Percentiles rank a stretch among this genome's conserved stretches.
phyloP scores from a whole-genome alignment of 1,140 invertebrate species.

The Rhizoglyphus robini region DNA sequence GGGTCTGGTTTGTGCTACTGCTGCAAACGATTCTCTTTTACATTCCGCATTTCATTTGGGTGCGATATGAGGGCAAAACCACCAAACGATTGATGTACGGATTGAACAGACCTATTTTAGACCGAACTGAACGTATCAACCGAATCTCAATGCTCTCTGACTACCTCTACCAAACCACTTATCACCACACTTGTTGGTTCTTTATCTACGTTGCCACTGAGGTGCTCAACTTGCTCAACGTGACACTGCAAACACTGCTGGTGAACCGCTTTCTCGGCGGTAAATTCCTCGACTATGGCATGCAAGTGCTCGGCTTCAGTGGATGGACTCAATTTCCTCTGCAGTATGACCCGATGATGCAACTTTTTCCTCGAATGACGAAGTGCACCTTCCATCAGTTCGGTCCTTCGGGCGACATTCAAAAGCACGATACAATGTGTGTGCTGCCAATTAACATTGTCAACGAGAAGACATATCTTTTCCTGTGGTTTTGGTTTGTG shows the following conservation, averaged over 20 bases:
- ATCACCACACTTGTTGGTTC: conserved; percentile 12
- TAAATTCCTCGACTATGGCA: conserved; percentile 58
- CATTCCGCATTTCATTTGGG: conserved; percentile 57
- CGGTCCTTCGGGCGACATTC: conserved; percentile 27
- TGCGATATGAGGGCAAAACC: neutral
- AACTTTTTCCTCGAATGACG: conserved; percentile 61
- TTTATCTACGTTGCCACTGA: conserved; percentile 49
- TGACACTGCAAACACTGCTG: conserved; percentile 89
- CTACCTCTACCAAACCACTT: conserved; percentile 53
- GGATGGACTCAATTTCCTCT: conserved; percentile 55
- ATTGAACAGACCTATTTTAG: neutral
- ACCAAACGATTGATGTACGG: conserved; percentile 28
- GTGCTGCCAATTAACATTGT: conserved; percentile 30
- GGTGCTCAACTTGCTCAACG: conserved; percentile 60
- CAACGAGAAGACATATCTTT: conserved; percentile 31
- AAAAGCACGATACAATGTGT: conserved; percentile 47
- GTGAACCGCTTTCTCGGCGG: conserved; percentile 92
- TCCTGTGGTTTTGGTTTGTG: conserved; percentile 31
- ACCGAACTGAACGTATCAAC: neutral
- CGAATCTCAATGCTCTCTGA: conserved; percentile 46
- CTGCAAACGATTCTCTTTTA: conserved; percentile 37
- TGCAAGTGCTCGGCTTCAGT: conserved; percentile 44
- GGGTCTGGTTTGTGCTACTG: conserved; percentile 74
- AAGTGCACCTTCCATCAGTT: conserved; percentile 69
- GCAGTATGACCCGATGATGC: conserved; percentile 47